A percentile compares a stretch with the other conserved stretches of the same genome.
phyloP scores from a whole-genome alignment of 2,888 invertebrate genomes.

The Apantesis nais region DNA sequence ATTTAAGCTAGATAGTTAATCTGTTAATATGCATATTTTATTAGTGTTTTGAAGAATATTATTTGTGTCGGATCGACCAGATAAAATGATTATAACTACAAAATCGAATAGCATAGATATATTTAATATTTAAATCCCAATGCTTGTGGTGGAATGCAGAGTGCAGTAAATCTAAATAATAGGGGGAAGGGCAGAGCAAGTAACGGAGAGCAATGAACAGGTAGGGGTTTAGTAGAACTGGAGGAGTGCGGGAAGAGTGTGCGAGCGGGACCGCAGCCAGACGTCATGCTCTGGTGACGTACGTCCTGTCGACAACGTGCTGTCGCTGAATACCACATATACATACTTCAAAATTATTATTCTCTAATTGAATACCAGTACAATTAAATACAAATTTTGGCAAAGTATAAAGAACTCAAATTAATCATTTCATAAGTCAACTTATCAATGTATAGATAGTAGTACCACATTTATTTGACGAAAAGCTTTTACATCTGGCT shows the following conservation, averaged over 20 bases:
- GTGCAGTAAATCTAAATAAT: conserved; percentile 54
- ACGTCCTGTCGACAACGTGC: conserved; percentile 65
- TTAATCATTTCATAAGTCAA: not conserved
- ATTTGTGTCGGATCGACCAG: too few species aligned
- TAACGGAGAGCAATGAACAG: conserved; percentile 66
- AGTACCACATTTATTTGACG: conserved; percentile 2
- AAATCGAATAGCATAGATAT: not conserved
- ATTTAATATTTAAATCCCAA: not conserved
- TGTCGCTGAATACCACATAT: conserved; percentile 26
- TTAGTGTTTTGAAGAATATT: not conserved
- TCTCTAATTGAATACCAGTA: not conserved
- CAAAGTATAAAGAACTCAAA: not conserved
- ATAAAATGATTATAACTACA: not conserved
- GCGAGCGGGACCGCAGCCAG: conserved; percentile 58
- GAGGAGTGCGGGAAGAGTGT: conserved; percentile 52
- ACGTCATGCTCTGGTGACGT: conserved; percentile 79
- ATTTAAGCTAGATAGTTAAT: not conserved
- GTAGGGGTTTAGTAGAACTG: conserved; percentile 56
- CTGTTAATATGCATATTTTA: not conserved
- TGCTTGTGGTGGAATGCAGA: conserved; percentile 29
- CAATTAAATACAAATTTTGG: not conserved
- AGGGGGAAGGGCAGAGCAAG: conserved; percentile 60
- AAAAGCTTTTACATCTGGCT: conserved; percentile 28
- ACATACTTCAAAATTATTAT: conserved; percentile 17
- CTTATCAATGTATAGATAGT: not conserved